phyloP scores from a whole-genome alignment of 2,113 vertebrate genomes.

The Amphilophus citrinellus region DNA sequence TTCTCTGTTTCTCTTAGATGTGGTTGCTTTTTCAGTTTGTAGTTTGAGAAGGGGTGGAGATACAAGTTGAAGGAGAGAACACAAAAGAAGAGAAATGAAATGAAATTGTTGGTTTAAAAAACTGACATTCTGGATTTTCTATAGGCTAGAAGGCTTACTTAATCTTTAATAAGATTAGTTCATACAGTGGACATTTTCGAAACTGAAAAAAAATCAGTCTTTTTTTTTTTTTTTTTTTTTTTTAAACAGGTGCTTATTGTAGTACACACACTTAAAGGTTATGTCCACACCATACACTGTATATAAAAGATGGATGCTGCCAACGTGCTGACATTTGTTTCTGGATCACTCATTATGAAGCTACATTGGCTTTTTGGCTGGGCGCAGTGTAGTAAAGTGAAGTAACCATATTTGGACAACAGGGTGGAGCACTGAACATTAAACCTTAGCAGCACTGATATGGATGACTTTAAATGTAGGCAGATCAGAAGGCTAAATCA shows the following conservation, averaged over 20 bases:
- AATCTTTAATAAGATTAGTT: neutral
- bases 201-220: neutral
- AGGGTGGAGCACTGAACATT: neutral
- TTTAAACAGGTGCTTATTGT: neutral
- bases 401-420: too few species aligned
- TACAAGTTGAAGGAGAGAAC: neutral
- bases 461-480: neutral
- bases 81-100: neutral
- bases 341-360: neutral
- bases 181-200: neutral
- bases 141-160: neutral
- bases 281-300: neutral
- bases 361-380: neutral
- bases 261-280: neutral
- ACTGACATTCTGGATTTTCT: too few species aligned
- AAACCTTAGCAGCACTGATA: neutral
- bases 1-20: neutral
- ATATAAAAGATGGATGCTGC: neutral
- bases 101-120: neutral
- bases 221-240: neutral
- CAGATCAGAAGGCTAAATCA: too few species aligned
- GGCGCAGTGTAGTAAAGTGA: neutral
- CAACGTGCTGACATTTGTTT: neutral
- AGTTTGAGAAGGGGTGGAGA: neutral
- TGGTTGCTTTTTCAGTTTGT: neutral